Percentiles rank a stretch among this genome's conserved stretches.
Evolutionary conservation across 2,113 vertebrate genomes (phyloP).

Genomic region (Porphyrio hochstetteri): DNA sequence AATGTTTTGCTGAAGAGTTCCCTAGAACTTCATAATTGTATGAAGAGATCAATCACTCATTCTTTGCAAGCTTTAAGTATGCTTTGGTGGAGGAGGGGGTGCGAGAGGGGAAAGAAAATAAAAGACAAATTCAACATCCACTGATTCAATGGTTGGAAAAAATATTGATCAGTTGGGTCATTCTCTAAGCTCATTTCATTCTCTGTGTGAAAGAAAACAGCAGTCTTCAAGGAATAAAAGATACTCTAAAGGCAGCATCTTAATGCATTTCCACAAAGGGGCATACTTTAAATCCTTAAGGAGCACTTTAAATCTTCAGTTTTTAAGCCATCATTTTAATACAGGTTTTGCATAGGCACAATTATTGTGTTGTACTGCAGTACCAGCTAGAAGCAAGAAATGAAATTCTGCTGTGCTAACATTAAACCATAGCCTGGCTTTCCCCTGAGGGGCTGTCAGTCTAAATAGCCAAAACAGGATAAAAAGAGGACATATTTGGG

Average conservation of each 20-base stretch:
- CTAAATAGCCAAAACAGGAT: background rate
- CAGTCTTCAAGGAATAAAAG: slow-evolving; percentile 38
- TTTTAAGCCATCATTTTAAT: slow-evolving; percentile 36
- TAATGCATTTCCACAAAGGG: slow-evolving; percentile 24
- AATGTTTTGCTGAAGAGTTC: background rate
- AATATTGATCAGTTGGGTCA: slow-evolving; percentile 43
- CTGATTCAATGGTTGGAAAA: slow-evolving; percentile 28
- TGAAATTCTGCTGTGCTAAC: background rate
- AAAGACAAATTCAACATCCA: slow-evolving; percentile 47
- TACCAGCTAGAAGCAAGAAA: background rate
- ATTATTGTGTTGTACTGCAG: background rate
- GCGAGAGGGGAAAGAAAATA: background rate
- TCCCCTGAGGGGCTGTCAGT: background rate
- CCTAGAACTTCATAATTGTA: background rate
- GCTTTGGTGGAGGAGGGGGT: background rate
- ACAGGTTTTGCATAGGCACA: background rate
- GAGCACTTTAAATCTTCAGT: background rate
- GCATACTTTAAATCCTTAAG: background rate
- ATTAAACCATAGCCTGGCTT: background rate
- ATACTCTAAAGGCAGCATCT: slow-evolving; percentile 20
- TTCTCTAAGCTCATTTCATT: slow-evolving; percentile 42
- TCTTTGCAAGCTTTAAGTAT: background rate
- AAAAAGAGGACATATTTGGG: background rate
- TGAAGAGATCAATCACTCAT: background rate
- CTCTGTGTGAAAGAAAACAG: slow-evolving; percentile 40